Conservation (phyloP, 2,797 vertebrate species). For the Falco columbarius region DNA sequence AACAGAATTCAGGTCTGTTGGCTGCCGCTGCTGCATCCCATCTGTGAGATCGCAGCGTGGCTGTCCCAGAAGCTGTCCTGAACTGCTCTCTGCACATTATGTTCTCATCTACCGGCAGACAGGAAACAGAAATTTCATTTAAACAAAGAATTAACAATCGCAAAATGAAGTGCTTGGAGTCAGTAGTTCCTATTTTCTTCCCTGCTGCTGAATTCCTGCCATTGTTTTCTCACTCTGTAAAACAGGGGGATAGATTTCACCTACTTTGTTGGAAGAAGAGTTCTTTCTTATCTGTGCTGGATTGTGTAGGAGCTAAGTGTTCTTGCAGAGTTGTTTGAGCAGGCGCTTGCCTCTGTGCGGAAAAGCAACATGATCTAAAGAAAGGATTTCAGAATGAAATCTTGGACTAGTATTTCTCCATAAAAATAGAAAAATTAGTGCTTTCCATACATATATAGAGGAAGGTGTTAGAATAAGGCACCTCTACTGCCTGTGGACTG, state of each 20-base stretch:
- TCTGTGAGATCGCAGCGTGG: accelerated
- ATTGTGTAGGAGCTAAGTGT: background rate
- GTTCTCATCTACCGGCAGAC: conserved; percentile 28
- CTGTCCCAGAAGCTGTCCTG: conserved; percentile 15
- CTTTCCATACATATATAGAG: background rate
- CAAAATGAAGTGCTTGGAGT: background rate
- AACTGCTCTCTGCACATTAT: conserved; percentile 14
- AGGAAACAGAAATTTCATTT: conserved; percentile 55
- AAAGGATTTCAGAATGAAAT: background rate
- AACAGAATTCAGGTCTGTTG: conserved; percentile 3
- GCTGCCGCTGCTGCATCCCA: background rate
- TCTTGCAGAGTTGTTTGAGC: background rate
- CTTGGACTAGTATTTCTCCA: background rate
- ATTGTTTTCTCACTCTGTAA: background rate
- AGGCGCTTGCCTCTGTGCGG: background rate
- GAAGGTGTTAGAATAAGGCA: background rate
- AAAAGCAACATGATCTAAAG: background rate
- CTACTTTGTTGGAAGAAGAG: background rate
- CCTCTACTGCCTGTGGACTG: background rate
- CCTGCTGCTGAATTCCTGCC: background rate
- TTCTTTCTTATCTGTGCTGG: background rate
- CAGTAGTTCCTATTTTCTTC: conserved; percentile 1
- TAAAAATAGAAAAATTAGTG: background rate
- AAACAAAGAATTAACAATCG: background rate
- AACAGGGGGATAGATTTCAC: background rate